Evolutionary conservation across 2,113 vertebrate species (phyloP).

Genomic region (Spea bombifrons): DNA sequence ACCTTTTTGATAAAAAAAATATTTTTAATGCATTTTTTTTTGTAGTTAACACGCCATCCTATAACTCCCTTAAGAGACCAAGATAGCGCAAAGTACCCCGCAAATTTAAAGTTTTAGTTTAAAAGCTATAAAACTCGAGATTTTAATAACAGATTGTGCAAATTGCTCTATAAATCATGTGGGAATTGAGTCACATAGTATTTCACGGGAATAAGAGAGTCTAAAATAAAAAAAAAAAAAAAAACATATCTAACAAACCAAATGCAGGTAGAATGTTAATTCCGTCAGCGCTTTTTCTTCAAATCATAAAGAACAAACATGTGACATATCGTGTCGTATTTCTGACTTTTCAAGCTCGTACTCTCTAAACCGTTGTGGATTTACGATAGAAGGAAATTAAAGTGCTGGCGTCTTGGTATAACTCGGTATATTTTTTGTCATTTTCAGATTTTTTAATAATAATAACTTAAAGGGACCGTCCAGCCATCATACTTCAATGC

Average conservation of each 20-base stretch:
- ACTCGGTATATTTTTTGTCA: too few species aligned
- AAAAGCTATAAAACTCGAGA: slow-evolving; percentile 43
- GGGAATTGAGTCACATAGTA: slow-evolving; percentile 31
- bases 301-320: too few species aligned
- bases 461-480: too few species aligned
- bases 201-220: slow-evolving; percentile 15
- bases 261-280: slow-evolving; percentile 12
- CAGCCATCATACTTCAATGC: too few species aligned
- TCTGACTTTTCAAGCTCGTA: too few species aligned
- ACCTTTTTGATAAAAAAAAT: not conserved
- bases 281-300: too few species aligned
- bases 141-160: slow-evolving; percentile 48
- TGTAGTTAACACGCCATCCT: slow-evolving; percentile 24
- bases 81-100: slow-evolving; percentile 23
- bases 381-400: too few species aligned
- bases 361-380: too few species aligned
- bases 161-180: slow-evolving; percentile 46
- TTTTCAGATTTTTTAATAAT: too few species aligned
- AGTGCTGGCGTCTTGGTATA: too few species aligned
- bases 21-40: slow-evolving; percentile 11
- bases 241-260: slow-evolving; percentile 10
- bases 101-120: slow-evolving; percentile 42
- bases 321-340: too few species aligned
- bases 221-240: slow-evolving; percentile 1
- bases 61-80: slow-evolving; percentile 20